Evolutionary conservation across 2,797 vertebrate species (phyloP).

Genomic region (Stomatorhinus walkeri): DNA sequence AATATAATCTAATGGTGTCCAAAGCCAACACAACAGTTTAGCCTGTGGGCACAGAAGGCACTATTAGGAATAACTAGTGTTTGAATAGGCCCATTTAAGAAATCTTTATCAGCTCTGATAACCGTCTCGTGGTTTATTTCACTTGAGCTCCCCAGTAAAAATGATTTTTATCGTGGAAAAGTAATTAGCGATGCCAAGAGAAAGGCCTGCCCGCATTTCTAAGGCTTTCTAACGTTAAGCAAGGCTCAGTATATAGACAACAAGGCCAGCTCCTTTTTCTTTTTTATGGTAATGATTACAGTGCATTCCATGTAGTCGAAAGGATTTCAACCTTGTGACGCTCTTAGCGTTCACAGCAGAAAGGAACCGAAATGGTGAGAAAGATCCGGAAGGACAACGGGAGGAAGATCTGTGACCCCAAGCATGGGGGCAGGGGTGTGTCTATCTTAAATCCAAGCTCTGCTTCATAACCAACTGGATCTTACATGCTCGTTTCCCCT

Average conservation of each 20-base stretch:
- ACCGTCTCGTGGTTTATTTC: not conserved
- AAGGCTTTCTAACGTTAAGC: not conserved
- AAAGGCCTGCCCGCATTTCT: not conserved
- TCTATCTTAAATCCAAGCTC: not conserved
- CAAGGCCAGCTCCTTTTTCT: not conserved
- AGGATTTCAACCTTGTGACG: not conserved
- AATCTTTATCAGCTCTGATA: conserved; percentile 12
- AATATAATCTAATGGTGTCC: conserved; percentile 4
- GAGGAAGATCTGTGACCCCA: not conserved
- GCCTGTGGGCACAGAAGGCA: not conserved
- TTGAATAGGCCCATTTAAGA: not conserved
- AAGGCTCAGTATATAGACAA: not conserved
- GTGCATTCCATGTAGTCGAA: not conserved
- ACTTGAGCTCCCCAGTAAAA: not conserved
- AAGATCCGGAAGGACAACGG: not conserved
- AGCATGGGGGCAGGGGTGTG: not conserved
- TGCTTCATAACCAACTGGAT: not conserved
- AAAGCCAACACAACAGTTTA: conserved; percentile 1
- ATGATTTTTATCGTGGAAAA: not conserved
- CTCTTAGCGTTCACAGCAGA: not conserved
- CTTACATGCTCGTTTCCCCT: not conserved
- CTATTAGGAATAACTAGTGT: conserved; percentile 14
- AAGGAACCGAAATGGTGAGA: not conserved
- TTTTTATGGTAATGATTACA: not conserved
- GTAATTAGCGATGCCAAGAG: not conserved